Evolutionary conservation across 2,797 vertebrate genomes (phyloP).

Genomic region (Eutrigla gurnardus): DNA sequence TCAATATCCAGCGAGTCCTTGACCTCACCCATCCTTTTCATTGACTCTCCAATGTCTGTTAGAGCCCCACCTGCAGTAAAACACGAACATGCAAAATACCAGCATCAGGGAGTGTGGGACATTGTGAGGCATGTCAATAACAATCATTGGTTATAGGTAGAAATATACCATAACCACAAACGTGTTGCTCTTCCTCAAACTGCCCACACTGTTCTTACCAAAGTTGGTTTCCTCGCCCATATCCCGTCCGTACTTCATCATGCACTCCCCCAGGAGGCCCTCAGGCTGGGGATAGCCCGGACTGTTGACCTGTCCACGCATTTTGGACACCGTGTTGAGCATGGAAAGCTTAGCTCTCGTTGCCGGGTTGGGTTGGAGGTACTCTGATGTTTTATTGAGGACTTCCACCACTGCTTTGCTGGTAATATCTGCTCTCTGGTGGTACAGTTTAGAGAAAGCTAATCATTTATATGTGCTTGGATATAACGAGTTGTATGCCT

Average conservation of each 20-base stretch:
- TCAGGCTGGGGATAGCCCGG: slow-evolving; percentile 95
- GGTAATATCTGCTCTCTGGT: slow-evolving; percentile 94
- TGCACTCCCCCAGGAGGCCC: slow-evolving; percentile 93
- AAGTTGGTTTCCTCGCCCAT: slow-evolving; percentile 94
- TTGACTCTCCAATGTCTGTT: slow-evolving; percentile 91
- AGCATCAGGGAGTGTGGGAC: background rate
- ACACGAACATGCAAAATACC: slow-evolving; percentile 13
- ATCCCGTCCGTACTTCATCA: slow-evolving; percentile 93
- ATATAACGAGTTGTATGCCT: background rate
- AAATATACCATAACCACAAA: background rate
- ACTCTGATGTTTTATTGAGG: slow-evolving; percentile 92
- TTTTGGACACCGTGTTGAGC: slow-evolving; percentile 96
- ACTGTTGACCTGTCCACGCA: slow-evolving; percentile 92
- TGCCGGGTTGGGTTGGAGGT: slow-evolving; percentile 97
- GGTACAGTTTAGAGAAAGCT: slow-evolving; percentile 18
- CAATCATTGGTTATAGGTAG: background rate
- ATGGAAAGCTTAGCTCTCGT: slow-evolving; percentile 94
- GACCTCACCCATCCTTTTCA: slow-evolving; percentile 93
- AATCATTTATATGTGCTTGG: background rate
- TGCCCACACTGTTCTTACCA: slow-evolving; percentile 81
- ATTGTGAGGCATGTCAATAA: background rate
- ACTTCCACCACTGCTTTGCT: slow-evolving; percentile 95
- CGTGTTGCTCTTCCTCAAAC: background rate
- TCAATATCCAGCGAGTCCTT: slow-evolving; percentile 98
- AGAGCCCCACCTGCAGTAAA: slow-evolving; percentile 88